Evolutionary conservation across 2,797 vertebrate species (phyloP), one percentile per base, ranked within the genome.

Genomic region (Lophotriccus pileatus): DNA sequence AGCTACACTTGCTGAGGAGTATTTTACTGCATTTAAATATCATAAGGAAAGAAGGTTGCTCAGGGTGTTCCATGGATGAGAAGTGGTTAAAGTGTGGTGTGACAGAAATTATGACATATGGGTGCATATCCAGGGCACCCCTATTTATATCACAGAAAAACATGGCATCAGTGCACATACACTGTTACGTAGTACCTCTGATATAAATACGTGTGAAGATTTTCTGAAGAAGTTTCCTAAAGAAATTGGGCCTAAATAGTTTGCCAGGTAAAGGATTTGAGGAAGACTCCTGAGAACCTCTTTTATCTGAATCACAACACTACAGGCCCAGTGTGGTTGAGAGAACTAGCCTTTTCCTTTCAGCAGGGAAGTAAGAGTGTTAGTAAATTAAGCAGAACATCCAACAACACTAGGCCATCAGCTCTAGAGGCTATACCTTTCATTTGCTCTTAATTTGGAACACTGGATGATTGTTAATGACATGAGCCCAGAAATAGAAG

Each of bases 111-210:
- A 44, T 14, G 52, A 27, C 20, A 22, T 5, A 12, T 25, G 6
- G 7, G 9, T 75, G 36, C 10, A 11, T 59, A 63, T 12, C 53
- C 34, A 44, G 22, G 75, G 12, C 17, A 46, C 21, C 18, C 37
- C 14, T 78, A 11, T 47, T 72, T 69, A 52, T 39, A 12, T 60
- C 10, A 6, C 32, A 58, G 21, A 39, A 69, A 72, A 14, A 16
- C 0, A 0, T 44, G 12, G 18, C 30, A 53, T 68, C 0, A 1
- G 3, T 44, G 34, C 15, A 22, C 18, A 30, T 43, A 27, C 1
- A 1, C 12, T 50, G 21, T 47, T 70, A 39, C 28, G 6, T 19
- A 34, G 23, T 43, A 62, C 23, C 21, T 73, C 46, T 79, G 74
- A 36, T 36, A 73, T 17, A 80, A 49, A 87, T 23, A 43, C 2